Evolutionary conservation across 2,113 vertebrate genomes (phyloP), one percentile per base, ranked within the genome.

Genomic region (Bos javanicus): DNA sequence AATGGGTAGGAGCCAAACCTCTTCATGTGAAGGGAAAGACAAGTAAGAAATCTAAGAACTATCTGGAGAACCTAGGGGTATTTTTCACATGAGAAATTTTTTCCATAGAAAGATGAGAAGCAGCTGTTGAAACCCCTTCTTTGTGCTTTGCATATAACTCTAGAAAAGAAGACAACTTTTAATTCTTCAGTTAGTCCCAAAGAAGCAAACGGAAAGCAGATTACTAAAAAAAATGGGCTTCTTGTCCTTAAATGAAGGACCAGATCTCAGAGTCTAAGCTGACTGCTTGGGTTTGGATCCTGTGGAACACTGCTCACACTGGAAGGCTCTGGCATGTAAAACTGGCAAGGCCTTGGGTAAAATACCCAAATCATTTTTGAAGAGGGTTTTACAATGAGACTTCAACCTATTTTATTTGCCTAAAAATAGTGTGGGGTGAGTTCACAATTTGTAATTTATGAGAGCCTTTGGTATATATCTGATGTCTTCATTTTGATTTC

Each of bases 401-500:
- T 36, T 96, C 82, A 97, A 94, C 91, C 89, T 94, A 86, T 62
- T 94, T 90, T 93, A 89, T 93, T 97, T 94, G 85, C 76, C 91
- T 96, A 95, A 96, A 98, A 97, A 96, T 96, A 97, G 33, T 88
- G 60, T 46, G 59, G 87, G 36, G 26, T 94, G 97, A 92, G 91
- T 96, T 96, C 87, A 88, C 64, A 92, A 83, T 96, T 88, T 97
- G 91, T 94, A 82, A 97, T 97, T 95, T 87, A 83, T 74, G 91
- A 91, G 87, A 95, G 92, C 56, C 90, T 97, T 96, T 96, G 86
- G 71, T 56, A 91, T 83, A 48, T 92, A 91, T 92, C 28, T 95
- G 94, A 97, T 11, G 15, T 94, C 96, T 97, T 98, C 93, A 96
- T 97, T 97, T 97, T 97, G 88, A 98, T 95, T 86, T 97, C 26